Conservation (phyloP, 2,797 vertebrate genomes). For the Petrocephalus sullivani region DNA sequence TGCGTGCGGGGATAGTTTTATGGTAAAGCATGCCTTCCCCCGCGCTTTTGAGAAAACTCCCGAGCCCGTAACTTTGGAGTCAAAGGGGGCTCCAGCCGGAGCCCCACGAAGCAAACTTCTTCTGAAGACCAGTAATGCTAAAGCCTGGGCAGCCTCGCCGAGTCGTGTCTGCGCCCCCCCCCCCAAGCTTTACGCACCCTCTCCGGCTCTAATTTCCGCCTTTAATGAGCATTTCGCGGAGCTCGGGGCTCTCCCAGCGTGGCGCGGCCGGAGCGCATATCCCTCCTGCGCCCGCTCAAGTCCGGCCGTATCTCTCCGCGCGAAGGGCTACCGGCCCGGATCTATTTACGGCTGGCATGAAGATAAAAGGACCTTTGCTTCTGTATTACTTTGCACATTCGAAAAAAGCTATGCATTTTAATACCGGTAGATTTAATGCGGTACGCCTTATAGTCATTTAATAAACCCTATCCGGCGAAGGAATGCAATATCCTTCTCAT, state of each 20-base stretch:
- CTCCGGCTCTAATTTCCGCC: constrained; percentile 37
- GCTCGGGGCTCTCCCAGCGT: background rate
- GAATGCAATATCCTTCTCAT: background rate
- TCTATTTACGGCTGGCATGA: constrained; percentile 63
- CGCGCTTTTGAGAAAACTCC: background rate
- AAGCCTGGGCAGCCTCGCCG: background rate
- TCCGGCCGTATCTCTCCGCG: constrained; percentile 63
- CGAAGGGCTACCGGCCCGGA: constrained; percentile 54
- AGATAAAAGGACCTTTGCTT: constrained; percentile 38
- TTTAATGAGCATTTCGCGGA: background rate
- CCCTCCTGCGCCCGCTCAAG: constrained; percentile 19
- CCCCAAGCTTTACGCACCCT: constrained; percentile 51
- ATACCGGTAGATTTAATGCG: background rate
- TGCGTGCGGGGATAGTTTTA: background rate
- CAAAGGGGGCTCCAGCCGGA: background rate
- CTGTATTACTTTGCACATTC: constrained; percentile 10
- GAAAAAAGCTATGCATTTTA: background rate
- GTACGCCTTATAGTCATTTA: background rate
- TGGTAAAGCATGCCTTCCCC: background rate
- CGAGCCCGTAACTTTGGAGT: background rate
- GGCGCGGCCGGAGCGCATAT: background rate
- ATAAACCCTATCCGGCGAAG: background rate
- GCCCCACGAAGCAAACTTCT: background rate
- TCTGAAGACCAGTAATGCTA: background rate
- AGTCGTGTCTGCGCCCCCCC: background rate